Conservation (phyloP, 1,140 invertebrate species). For the Sarcophaga peregrina region DNA sequence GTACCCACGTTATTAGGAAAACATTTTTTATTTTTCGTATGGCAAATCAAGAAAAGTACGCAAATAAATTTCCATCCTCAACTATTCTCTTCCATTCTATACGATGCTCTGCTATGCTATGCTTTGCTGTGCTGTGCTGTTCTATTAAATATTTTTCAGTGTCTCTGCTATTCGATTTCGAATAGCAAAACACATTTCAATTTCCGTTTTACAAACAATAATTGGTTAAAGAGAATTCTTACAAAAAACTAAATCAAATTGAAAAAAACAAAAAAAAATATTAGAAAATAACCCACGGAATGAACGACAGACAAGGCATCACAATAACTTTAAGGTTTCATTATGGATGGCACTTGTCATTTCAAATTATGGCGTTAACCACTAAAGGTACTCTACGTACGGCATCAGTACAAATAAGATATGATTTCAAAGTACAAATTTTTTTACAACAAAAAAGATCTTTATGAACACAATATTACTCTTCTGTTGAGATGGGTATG, state of each 20-base stretch:
- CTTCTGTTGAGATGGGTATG: too few relatives aligned
- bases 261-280: constrained; percentile 1
- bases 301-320: not conserved
- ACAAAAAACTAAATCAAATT: not conserved
- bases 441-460: too few relatives aligned
- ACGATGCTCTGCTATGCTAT: too few relatives aligned
- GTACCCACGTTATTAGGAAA: too few relatives aligned
- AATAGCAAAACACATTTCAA: constrained; percentile 32
- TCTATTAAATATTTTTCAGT: not conserved
- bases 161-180: not conserved
- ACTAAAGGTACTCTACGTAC: not conserved
- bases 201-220: constrained; percentile 35
- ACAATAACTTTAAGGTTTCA: constrained; percentile 3
- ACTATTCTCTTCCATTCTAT: not conserved
- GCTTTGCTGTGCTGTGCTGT: not conserved
- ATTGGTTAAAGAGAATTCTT: not conserved
- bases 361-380: not conserved
- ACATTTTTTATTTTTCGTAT: too few relatives aligned
- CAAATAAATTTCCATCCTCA: not conserved
- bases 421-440: too few relatives aligned
- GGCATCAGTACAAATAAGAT: too few relatives aligned
- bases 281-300: not conserved
- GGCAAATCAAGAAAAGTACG: too few relatives aligned
- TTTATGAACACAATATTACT: too few relatives aligned
- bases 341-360: not conserved